Evolutionary conservation across 2,797 vertebrate species (phyloP), one percentile per base, ranked within the genome.

Genomic region (Cygnus olor): DNA sequence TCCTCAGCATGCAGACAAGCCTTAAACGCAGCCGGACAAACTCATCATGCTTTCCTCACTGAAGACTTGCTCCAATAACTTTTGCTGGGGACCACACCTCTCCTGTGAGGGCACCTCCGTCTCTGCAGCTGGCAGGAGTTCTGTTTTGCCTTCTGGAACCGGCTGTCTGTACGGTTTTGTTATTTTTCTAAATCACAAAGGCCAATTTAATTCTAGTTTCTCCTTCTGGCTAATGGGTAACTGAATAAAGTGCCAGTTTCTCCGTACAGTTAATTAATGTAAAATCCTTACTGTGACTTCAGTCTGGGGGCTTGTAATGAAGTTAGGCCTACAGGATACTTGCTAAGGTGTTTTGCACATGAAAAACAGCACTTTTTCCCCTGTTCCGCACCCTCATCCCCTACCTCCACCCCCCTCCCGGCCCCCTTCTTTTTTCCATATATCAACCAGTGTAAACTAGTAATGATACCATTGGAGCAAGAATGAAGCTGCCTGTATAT

Each of bases 1-100:
- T 96, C 93, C 93, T 93, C 96, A 57, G 94, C 94, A 90, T 69
- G 80, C 96, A 95, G 91, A 30, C 66, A 8, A 94, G 95, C 72
- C 87, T 80, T 22, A 21, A 87, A 80, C 25, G 65, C 92, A 89
- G 93, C 78, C 8, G 34, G 81, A 64, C 91, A 91, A 66, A 58
- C 77, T 87, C 71, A 49, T 81, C 79, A 11, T 38, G 82, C 85
- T 94, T 81, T 54, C 69, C 93, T 85, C 91, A 22, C 58, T 5
- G 13, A 54, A 47, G n/a, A 80, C 14, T 10, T 44, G 57, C 88
- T 18, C 72, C 89, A 16, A 7, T 57, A 97, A 96, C 89, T 97
- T 94, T 9, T 73, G 18, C 3, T 70, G 91, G 36, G 94, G 85
- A 83, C 77, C 38, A 47, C 51, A 32, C 38, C 76, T 94, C 32